Base-by-base conservation (phyloP, 2,113 vertebrate genomes). In the Scomber colias region DNA sequence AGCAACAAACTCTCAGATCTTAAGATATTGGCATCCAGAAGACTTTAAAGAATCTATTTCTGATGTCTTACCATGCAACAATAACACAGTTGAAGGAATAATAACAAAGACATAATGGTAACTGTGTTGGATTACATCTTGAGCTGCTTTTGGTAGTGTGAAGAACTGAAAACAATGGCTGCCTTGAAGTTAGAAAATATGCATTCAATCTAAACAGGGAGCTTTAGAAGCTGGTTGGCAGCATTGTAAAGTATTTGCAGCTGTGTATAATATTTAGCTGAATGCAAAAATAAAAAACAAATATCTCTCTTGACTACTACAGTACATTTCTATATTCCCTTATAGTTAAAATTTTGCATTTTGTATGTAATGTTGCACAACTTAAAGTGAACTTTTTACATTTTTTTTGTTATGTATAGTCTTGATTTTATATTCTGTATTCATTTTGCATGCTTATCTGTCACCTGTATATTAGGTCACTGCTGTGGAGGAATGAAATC, bases 1-100 rank as follows among this genome's bases (percentile, higher is more conserved):
- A 46, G 30, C 35, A 46, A 13, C 35, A 30, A 14, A n/a, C 17
- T 63, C 57, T 55, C 11, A n/a, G 44, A 56, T 75, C 51, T 66
- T 24, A 48, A 48, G 44, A 65, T 21, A 24, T 44, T 27, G 11
- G 7, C 74, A 67, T 19, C 4, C 30, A 46, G 31, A 53, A 45
- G 21, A 46, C 48, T 54, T 62, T 31, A 77, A 68, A 51, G 55
- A 57, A 60, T 68, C 64, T 8, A 40, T 55, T 48, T 65, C 3
- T 65, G 21, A 4, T 46, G 16, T 4, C 15, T 17, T 15, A 17
- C 15, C 15, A 3, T 55, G 35, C 48, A 62, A 19, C 19, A 68
- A 40, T 40, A 59, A 51, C 35, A 40, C 2, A 7, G 8, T 2
- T 40, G 35, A 40, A 7, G 9, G 35, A 40, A 40, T 40, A 40